A percentile compares a stretch with the other conserved stretches of the same genome.
Evolutionary conservation across 2,797 vertebrate species (phyloP).

Genomic region (Sebastes matsubarae): DNA sequence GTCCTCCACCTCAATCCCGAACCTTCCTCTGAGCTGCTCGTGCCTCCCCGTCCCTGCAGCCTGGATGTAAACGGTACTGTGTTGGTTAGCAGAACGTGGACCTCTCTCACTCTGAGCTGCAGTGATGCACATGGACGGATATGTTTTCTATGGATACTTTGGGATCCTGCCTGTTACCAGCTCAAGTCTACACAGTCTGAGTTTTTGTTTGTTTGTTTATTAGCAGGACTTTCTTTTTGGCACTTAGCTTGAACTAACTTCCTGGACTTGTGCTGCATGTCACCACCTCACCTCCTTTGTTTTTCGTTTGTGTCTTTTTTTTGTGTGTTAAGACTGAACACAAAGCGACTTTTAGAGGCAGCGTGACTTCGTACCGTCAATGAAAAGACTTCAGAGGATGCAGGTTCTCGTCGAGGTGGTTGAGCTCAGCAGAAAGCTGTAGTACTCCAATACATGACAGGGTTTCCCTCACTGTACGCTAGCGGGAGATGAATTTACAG

Average conservation of each 20-base stretch:
- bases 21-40: neutral
- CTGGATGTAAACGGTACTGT: constrained; percentile 11
- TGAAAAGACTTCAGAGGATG: neutral
- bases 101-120: neutral
- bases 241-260: constrained; percentile 43
- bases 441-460: no score
- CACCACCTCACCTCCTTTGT: neutral
- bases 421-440: neutral
- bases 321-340: neutral
- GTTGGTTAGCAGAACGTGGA: neutral
- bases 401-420: neutral
- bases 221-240: constrained; percentile 11
- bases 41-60: neutral
- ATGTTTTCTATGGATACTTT: neutral
- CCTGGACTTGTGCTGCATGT: constrained; percentile 5
- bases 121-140: neutral
- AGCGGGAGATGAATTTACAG: no score
- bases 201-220: neutral
- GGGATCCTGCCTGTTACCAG: neutral
- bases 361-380: rapidly evolving
- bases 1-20: neutral
- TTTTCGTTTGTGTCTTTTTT: neutral
- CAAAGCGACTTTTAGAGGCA: neutral
- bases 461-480: no score
- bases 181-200: neutral